These are phyloP conservation scores for Cervus canadensis DNA, from an alignment of 2,113 vertebrate species.

Conservation along the genomic window DNA sequence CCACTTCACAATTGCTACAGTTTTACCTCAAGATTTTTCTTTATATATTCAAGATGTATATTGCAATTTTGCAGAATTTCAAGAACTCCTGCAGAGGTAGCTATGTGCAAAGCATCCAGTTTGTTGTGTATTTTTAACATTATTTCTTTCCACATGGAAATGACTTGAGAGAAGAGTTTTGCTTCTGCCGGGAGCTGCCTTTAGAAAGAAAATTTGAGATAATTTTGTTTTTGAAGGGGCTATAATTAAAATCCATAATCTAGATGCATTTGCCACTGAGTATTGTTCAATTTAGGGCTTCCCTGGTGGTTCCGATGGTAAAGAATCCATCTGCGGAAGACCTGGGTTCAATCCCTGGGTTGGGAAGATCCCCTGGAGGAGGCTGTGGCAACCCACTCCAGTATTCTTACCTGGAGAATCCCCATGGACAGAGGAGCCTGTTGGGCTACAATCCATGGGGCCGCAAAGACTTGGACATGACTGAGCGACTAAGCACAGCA, in stretches of 20 bases:
- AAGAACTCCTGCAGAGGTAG: constrained; percentile 58
- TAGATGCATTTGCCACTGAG: not conserved
- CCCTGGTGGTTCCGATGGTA: not conserved
- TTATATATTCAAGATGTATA: constrained; percentile 73
- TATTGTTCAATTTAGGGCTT: not conserved
- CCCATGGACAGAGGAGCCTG: not conserved
- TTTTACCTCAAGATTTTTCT: constrained; percentile 80
- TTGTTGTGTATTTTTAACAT: constrained; percentile 70
- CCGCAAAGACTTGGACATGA: not conserved
- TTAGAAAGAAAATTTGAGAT: constrained; percentile 39
- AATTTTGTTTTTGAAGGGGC: not conserved
- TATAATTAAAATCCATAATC: not conserved
- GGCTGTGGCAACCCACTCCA: not conserved
- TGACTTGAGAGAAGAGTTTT: constrained; percentile 73
- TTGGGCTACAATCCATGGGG: not conserved
- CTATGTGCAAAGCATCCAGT: constrained; percentile 71
- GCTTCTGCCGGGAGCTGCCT: constrained; percentile 79
- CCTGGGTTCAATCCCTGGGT: not conserved
- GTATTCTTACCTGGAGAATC: not conserved
- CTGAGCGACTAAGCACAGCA: not conserved
- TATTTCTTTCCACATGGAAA: constrained; percentile 76
- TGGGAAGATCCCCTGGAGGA: not conserved
- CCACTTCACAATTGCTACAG: too few species aligned
- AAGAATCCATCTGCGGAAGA: not conserved
- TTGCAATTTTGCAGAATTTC: constrained; percentile 73